Conservation (phyloP, 2,888 invertebrate species). For the Hypomecis punctinalis region DNA sequence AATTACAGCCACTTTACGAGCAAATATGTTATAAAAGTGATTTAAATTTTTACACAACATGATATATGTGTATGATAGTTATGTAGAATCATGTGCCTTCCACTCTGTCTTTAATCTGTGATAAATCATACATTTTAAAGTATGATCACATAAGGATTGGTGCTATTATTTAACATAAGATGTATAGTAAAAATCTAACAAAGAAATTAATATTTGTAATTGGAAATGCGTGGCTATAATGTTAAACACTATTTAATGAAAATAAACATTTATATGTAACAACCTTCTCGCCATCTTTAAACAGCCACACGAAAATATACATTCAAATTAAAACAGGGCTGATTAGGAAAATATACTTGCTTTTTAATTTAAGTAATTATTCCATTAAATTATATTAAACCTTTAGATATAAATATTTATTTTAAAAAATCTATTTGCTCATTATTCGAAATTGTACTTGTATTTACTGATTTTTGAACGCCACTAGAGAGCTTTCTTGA, state of each 20-base stretch:
- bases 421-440: conserved; percentile 80
- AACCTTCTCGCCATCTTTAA: conserved; percentile 25
- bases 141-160: conserved; percentile 73
- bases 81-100: too few species aligned
- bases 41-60: too few species aligned
- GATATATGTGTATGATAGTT: too few species aligned
- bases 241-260: conserved; percentile 38
- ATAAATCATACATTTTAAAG: conserved; percentile 50
- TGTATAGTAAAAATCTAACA: conserved; percentile 53
- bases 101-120: too few species aligned
- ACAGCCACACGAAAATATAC: conserved; percentile 29
- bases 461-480: conserved; percentile 68
- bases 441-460: conserved; percentile 78
- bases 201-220: conserved; percentile 51
- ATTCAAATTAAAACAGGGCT: conserved; percentile 54
- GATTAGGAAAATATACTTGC: conserved; percentile 58
- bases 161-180: conserved; percentile 69
- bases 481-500: conserved; percentile 41
- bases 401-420: conserved; percentile 75
- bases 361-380: conserved; percentile 78
- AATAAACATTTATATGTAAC: conserved; percentile 39
- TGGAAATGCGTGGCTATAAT: conserved; percentile 52
- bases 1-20: too few species aligned
- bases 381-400: conserved; percentile 79
- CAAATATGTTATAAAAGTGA: too few species aligned